Conservation (phyloP, 2,888 invertebrate genomes). For the Spilosoma lubricipeda region DNA sequence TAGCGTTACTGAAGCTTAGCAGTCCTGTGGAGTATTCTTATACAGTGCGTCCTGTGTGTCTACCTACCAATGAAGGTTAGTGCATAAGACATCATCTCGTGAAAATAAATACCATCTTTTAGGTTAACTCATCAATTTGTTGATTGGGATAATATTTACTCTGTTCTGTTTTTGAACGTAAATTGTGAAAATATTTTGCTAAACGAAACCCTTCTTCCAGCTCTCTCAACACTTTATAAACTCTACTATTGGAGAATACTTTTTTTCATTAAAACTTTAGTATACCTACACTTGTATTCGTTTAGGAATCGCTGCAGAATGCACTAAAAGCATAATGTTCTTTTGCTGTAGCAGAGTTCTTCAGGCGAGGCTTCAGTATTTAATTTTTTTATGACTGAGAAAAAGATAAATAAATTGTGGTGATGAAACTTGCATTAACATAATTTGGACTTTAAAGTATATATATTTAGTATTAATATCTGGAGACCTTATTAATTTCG, state of each 20-base stretch:
- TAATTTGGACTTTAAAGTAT: constrained; percentile 4
- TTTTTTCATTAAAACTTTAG: too few species aligned
- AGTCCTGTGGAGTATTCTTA: constrained; percentile 91
- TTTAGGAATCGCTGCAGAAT: too few species aligned
- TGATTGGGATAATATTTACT: constrained; percentile 20
- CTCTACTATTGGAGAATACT: too few species aligned
- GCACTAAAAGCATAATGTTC: background rate
- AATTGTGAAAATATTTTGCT: background rate
- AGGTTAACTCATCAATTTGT: background rate
- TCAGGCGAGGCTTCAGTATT: background rate
- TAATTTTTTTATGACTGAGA: background rate
- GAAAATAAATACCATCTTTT: constrained; percentile 1
- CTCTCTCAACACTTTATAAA: too few species aligned
- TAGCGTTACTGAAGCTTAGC: constrained; percentile 91
- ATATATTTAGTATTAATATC: constrained; percentile 20
- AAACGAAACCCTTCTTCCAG: too few species aligned
- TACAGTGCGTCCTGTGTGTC: constrained; percentile 92
- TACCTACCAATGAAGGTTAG: constrained; percentile 88
- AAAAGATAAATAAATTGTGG: constrained; percentile 10
- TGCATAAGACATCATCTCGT: background rate
- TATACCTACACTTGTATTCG: too few species aligned
- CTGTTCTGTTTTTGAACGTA: background rate
- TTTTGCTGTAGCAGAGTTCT: background rate
- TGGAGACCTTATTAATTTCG: constrained; percentile 11
- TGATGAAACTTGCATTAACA: constrained; percentile 6